A percentile compares a stretch with the other conserved stretches of the same genome.
Evolutionary conservation across 2,797 vertebrate species (phyloP).

Genomic region (Melanotaenia trifasciata): DNA sequence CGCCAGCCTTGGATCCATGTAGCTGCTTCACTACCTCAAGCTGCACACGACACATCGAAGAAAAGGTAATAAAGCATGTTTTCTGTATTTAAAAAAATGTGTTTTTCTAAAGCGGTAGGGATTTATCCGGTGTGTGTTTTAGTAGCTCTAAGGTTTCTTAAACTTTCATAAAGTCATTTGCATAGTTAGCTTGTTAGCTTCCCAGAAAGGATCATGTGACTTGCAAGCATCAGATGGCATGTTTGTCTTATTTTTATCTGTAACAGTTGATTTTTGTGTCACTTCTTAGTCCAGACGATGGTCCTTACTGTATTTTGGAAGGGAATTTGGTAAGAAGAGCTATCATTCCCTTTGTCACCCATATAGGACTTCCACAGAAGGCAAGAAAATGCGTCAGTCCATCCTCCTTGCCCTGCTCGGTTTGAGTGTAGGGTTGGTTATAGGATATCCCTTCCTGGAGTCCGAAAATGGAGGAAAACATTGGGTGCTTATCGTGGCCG

Average conservation of each 20-base stretch:
- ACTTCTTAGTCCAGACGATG: neutral
- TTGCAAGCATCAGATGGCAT: neutral
- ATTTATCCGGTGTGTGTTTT: neutral
- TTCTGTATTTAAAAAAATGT: neutral
- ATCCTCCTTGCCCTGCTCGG: conserved; percentile 72
- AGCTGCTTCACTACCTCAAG: accelerated
- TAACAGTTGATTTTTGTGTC: neutral
- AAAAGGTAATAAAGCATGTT: conserved; percentile 31
- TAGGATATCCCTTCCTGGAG: conserved; percentile 70
- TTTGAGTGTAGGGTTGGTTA: conserved; percentile 73
- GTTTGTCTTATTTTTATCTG: neutral
- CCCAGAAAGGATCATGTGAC: conserved; percentile 57
- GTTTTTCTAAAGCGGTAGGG: neutral
- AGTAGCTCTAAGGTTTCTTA: neutral
- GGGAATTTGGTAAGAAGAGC: accelerated
- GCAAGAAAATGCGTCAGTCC: conserved; percentile 73
- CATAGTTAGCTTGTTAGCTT: conserved; percentile 13
- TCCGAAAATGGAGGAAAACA: conserved; percentile 85
- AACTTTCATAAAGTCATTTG: neutral
- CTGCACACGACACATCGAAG: accelerated
- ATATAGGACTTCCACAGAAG: conserved; percentile 20
- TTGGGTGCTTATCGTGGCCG: conserved; percentile 96
- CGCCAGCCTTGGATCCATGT: neutral
- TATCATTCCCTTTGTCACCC: neutral
- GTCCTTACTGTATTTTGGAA: too few species aligned